Percentiles rank a stretch among this genome's conserved stretches.
These are phyloP conservation scores for Chascanopsetta lugubris DNA, from an alignment of 2,113 vertebrate species.

Conservation along the genomic window DNA sequence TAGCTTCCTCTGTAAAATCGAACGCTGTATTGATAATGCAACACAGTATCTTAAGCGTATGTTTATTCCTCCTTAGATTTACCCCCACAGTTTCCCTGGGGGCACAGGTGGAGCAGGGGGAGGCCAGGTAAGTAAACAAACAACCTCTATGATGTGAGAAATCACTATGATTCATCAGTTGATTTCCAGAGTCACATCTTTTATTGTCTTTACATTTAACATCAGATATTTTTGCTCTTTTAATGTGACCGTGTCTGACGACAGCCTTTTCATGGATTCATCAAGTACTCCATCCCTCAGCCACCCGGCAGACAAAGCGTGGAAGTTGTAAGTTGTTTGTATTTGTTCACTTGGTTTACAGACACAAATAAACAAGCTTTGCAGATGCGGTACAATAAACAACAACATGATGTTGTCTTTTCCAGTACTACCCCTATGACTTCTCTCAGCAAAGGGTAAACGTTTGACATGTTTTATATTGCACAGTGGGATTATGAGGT, in stretches of 20 bases:
- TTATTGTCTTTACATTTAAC: too few species aligned
- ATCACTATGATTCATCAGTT: too few species aligned
- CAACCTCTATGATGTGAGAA: too few species aligned
- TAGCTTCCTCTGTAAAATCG: neutral
- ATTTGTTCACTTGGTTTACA: too few species aligned
- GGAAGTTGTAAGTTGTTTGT: constrained; percentile 75
- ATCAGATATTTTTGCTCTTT: neutral
- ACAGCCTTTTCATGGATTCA: constrained; percentile 69
- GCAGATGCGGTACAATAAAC: neutral
- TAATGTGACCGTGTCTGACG: constrained; percentile 10
- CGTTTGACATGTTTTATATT: neutral
- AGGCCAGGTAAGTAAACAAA: constrained; percentile 52
- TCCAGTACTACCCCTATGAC: constrained; percentile 81
- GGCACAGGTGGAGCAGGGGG: constrained; percentile 53
- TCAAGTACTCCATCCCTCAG: constrained; percentile 82
- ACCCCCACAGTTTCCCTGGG: constrained; percentile 61
- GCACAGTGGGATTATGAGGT: neutral
- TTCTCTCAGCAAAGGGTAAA: constrained; percentile 74
- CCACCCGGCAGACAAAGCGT: constrained; percentile 80
- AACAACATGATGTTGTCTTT: constrained; percentile 23
- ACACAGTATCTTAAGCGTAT: neutral
- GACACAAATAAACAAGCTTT: too few species aligned
- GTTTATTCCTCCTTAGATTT: constrained; percentile 57
- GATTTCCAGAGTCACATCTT: neutral
- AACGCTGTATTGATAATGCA: neutral